Evolutionary conservation across 1,140 invertebrate genomes (phyloP).

Genomic region (Drosophila leontia): DNA sequence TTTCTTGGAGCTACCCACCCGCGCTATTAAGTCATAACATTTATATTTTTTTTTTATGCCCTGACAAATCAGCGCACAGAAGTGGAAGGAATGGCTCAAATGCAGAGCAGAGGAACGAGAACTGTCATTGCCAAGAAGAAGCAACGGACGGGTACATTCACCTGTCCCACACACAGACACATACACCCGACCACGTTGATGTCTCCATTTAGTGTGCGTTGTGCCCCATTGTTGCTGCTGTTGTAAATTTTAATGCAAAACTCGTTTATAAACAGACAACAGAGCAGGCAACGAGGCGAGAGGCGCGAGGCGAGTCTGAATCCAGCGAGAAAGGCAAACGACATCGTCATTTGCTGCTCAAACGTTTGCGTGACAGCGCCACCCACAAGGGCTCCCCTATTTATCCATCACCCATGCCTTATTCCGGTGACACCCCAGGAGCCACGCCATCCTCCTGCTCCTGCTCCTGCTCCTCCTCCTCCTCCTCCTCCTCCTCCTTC

Average conservation of each 20-base stretch:
- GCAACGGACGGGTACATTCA: constrained; percentile 60
- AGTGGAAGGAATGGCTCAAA: constrained; percentile 27
- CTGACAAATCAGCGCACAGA: constrained; percentile 47
- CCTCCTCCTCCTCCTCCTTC: neutral
- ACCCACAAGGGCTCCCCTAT: neutral
- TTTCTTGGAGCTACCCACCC: neutral
- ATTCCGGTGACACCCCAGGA: neutral
- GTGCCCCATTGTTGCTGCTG: constrained; percentile 36
- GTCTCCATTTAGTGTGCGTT: constrained; percentile 66
- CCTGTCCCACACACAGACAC: constrained; percentile 45
- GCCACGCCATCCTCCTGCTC: neutral
- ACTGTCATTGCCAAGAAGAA: constrained; percentile 56
- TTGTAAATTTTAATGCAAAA: constrained; percentile 77
- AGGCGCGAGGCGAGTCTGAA: constrained; percentile 2
- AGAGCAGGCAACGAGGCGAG: constrained; percentile 8
- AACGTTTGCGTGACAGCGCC: constrained; percentile 68
- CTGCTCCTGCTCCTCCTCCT: neutral
- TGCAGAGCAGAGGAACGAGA: neutral
- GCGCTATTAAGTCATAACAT: constrained; percentile 45
- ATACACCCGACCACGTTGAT: constrained; percentile 27
- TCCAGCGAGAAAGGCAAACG: constrained; percentile 33
- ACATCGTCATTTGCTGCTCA: constrained; percentile 64
- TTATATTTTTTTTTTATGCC: constrained; percentile 48
- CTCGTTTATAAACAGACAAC: constrained; percentile 62
- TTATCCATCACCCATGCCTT: neutral